Evolutionary conservation across 1,140 invertebrate species (phyloP).

Genomic region (Lucilia sericata): DNA sequence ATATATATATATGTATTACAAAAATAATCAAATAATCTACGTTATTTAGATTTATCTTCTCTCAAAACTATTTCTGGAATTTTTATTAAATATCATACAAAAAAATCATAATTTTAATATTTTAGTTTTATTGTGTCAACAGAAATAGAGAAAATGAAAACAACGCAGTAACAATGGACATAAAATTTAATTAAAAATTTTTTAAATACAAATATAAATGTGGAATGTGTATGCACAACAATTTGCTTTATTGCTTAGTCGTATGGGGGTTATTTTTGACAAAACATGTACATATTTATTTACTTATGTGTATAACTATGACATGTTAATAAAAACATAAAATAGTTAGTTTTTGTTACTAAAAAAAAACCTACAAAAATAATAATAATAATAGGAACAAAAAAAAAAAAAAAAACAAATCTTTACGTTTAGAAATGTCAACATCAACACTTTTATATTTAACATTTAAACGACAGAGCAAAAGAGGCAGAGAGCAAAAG

Average conservation of each 20-base stretch:
- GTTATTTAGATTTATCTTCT: neutral
- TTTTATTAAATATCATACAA: neutral
- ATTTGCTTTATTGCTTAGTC: too few relatives aligned
- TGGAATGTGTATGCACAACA: too few relatives aligned
- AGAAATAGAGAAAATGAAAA: too few relatives aligned
- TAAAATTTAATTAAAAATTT: conserved; percentile 4
- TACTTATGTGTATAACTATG: neutral
- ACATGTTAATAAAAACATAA: conserved; percentile 16
- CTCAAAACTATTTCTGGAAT: neutral
- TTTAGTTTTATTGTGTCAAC: neutral
- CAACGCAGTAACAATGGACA: neutral
- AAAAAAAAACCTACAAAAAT: neutral
- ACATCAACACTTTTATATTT: conserved; percentile 18
- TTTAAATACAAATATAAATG: neutral
- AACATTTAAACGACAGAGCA: neutral
- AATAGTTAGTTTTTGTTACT: neutral
- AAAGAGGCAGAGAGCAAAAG: neutral
- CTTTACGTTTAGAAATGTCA: neutral
- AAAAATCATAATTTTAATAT: neutral
- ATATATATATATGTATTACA: neutral
- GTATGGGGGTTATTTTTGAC: too few relatives aligned
- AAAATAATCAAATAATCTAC: neutral
- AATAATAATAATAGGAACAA: neutral
- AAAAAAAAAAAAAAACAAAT: neutral
- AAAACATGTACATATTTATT: neutral